Conservation (phyloP, 1,140 invertebrate species). For the Portunus trituberculatus region DNA sequence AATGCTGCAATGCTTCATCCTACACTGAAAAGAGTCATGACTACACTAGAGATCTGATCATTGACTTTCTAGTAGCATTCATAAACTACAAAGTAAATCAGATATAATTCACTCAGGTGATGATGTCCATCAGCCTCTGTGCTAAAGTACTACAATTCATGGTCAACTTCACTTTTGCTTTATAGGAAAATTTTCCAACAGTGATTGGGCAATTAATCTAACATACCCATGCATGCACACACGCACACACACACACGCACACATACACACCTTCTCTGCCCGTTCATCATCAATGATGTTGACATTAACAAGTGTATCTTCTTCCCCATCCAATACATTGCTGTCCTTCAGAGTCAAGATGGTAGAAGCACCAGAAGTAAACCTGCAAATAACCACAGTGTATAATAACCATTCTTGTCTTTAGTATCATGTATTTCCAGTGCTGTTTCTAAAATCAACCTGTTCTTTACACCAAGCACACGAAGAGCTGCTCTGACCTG, state of each 20-base stretch:
- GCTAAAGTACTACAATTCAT: too few species aligned
- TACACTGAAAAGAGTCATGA: too few species aligned
- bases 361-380: constrained; percentile 91
- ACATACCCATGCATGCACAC: neutral
- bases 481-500: constrained; percentile 78
- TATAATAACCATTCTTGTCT: neutral
- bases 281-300: constrained; percentile 97
- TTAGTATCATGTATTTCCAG: neutral
- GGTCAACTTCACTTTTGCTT: too few species aligned
- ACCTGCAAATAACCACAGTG: constrained; percentile 68
- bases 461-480: too few species aligned
- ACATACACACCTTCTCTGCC: constrained; percentile 86
- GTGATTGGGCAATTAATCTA: neutral
- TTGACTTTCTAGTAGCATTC: too few species aligned
- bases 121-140: too few species aligned
- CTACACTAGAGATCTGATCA: too few species aligned
- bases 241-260: neutral
- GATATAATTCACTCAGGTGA: too few species aligned
- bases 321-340: constrained; percentile 91
- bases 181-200: too few species aligned
- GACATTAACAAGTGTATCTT: constrained; percentile 96
- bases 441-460: too few species aligned
- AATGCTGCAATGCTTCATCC: too few species aligned
- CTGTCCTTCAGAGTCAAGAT: constrained; percentile 97
- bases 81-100: too few species aligned